Evolutionary conservation across 2,797 vertebrate genomes (phyloP).

Genomic region (Rhadinocentrus ornatus): DNA sequence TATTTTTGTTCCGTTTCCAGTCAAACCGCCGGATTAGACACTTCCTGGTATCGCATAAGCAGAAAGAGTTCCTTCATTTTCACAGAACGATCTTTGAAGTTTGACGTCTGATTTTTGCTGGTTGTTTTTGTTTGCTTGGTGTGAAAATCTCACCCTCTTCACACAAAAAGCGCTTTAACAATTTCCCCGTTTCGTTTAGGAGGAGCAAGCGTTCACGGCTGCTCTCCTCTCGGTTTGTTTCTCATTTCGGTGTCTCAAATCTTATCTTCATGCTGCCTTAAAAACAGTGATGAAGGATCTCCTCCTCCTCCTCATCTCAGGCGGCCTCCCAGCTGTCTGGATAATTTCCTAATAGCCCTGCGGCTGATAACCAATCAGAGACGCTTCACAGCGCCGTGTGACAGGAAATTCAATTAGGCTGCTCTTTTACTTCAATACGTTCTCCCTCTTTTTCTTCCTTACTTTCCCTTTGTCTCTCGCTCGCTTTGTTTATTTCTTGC

Average conservation of each 20-base stretch:
- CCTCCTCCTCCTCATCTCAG: slow-evolving; percentile 26
- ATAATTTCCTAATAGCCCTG: slow-evolving; percentile 56
- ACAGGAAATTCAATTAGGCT: slow-evolving; percentile 67
- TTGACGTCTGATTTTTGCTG: not conserved
- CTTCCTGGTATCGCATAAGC: not conserved
- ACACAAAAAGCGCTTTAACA: not conserved
- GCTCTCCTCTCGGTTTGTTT: no score
- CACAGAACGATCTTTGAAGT: not conserved
- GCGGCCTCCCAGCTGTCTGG: slow-evolving; percentile 43
- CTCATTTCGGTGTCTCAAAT: not conserved
- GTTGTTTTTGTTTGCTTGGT: not conserved
- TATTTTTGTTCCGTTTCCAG: not conserved
- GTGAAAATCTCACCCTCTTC: not conserved
- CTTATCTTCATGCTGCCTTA: not conserved
- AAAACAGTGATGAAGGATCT: slow-evolving; percentile 13
- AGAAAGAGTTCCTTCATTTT: no score
- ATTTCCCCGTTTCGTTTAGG: not conserved
- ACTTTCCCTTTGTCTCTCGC: not conserved
- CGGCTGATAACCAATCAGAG: slow-evolving; percentile 61
- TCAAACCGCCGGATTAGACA: no score
- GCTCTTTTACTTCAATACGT: slow-evolving; percentile 34
- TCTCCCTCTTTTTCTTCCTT: not conserved
- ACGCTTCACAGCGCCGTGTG: slow-evolving; percentile 45
- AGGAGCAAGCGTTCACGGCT: not conserved
- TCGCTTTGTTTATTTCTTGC: slow-evolving; percentile 21